phyloP scores from a whole-genome alignment of 2,113 vertebrate genomes.

The Ploceus nigricollis region DNA sequence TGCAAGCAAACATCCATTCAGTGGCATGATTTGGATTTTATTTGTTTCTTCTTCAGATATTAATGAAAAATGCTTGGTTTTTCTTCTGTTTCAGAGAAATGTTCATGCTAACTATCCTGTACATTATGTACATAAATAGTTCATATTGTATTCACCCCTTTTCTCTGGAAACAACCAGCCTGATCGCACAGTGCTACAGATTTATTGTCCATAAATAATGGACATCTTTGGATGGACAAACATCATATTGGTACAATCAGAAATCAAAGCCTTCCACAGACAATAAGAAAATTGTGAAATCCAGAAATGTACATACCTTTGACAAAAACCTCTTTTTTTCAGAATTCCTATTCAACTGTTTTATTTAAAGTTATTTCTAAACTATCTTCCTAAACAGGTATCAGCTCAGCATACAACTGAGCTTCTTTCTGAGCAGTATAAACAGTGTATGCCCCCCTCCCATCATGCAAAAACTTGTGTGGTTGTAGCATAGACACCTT shows the following conservation, averaged over 20 bases:
- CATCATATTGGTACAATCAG: neutral
- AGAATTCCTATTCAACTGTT: neutral
- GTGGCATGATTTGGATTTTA: neutral
- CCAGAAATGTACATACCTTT: neutral
- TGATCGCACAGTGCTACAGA: neutral
- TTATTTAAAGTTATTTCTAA: neutral
- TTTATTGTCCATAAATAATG: neutral
- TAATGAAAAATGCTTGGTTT: neutral
- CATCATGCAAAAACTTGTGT: fast-evolving
- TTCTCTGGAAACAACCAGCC: neutral
- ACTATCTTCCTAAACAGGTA: neutral
- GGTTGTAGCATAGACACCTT: neutral
- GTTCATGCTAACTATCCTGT: neutral
- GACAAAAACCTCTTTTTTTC: neutral
- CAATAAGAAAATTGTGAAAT: neutral
- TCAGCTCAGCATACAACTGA: neutral
- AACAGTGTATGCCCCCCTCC: neutral
- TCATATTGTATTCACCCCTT: neutral
- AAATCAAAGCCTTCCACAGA: neutral
- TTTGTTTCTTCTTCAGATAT: neutral
- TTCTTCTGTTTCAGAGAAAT: neutral
- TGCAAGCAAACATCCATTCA: neutral
- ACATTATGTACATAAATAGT: neutral
- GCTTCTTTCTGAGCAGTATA: neutral
- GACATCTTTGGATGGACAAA: neutral